Evolutionary conservation across 2,797 vertebrate species (phyloP), one percentile per base, ranked within the genome.

Genomic region (Sebastolobus alascanus): DNA sequence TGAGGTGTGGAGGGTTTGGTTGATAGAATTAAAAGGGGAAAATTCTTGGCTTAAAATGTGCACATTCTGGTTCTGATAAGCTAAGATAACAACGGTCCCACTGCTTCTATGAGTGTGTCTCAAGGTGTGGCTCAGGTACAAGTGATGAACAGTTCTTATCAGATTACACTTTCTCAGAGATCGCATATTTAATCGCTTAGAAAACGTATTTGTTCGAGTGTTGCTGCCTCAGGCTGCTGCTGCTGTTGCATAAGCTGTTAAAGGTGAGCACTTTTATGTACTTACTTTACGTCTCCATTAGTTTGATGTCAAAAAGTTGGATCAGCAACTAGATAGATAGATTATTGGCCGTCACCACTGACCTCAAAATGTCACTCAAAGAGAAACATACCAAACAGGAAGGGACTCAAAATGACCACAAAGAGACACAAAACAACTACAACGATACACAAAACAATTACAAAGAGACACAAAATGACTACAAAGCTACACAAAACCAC

Each of bases 1-100:
- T 5, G 61, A 77, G 80, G 74, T 31, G 73, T 83, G 40, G 43
- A 60, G 2, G 63, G 43, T 68, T 79, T 78, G 59, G 8, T 10
- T 20, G 8, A 46, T 2, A 4, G 6, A 13, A 22, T 20, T 29
- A 5, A 66, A 66, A 43, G 11, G 27, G 33, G 12, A 31, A 68
- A 2, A 13, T 71, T 33, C 16, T 60, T 27, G 25, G 8, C 6
- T 20, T 13, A 35, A 50, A 68, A 73, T 78, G 46, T 73, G 33
- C 8, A 31, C 68, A 6, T 63, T 66, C 73, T 80, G 59, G 68
- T 71, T 76, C 31, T 66, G 40, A 40, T 58, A 16, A 27, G 12
- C 38, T 25, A 4, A 64, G n/a, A 50, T 46, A 27, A 61, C 29
- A 3, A n/a, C 25, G 14, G 50, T 25, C 6, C 9, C 20, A 16